Percentiles rank a stretch among this genome's conserved stretches.
Conservation (phyloP, 2,113 vertebrate species). For the Centrocercus urophasianus region DNA sequence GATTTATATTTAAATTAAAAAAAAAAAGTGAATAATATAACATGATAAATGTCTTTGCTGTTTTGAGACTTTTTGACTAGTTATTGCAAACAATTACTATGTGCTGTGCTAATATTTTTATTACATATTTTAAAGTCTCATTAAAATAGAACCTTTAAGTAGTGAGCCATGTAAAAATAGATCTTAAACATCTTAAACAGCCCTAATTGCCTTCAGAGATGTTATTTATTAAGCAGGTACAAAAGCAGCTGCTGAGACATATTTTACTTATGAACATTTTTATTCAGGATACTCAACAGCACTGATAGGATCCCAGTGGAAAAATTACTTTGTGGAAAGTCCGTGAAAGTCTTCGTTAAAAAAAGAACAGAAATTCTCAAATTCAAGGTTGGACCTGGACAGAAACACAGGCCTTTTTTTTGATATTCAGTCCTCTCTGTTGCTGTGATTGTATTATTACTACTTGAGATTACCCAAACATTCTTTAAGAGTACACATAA, state of each 20-base stretch:
- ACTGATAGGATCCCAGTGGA: not conserved
- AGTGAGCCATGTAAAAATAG: not conserved
- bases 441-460: not conserved
- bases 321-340: not conserved
- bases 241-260: not conserved
- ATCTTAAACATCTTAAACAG: not conserved
- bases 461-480: not conserved
- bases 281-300: not conserved
- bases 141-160: not conserved
- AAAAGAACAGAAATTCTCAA: not conserved
- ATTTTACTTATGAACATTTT: not conserved
- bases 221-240: not conserved
- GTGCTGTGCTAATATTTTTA: not conserved
- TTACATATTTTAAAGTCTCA: not conserved
- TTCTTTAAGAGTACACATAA: not conserved
- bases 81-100: not conserved
- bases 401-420: not conserved
- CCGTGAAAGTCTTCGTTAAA: not conserved
- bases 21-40: not conserved
- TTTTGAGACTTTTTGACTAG: not conserved
- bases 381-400: not conserved
- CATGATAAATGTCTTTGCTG: not conserved
- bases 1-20: not conserved
- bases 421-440: not conserved
- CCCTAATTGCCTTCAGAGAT: not conserved